Evolutionary conservation across 23 tunicate species (phyloP), one percentile per base, ranked within the genome.

Genomic region (Trididemnum clinides): DNA sequence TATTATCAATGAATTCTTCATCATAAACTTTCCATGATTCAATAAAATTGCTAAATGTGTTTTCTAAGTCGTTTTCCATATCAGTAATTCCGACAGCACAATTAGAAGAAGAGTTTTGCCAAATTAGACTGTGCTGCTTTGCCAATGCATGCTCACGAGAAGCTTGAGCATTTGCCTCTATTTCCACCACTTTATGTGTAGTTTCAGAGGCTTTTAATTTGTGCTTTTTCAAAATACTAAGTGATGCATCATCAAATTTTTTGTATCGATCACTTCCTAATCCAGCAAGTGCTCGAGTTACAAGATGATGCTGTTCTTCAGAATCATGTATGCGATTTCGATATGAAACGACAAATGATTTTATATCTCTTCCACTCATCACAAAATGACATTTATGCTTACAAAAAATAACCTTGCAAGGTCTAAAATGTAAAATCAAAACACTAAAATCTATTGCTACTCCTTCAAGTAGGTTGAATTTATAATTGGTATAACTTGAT

Each of bases 281-380:
- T 34, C 95, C 95, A 30, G 28, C 82, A 77, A 85, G 74, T 12
- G 84, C 83, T 62, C 96, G 81, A 0, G 96, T 86, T 0, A 91
- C 84, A 15, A 91, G 65, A 39, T 91, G 96, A 19, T 86, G 88
- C 35, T 91, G 87, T 65, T 91, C 96, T 50, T 82, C 84, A 27
- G 50, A 51, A 57, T 91, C 90, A 36, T 91, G 87, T 63, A 33
- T 71, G 1, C 62, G 87, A 62, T 71, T 80, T 22, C 96, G 50
- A 30, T 91, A 90, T 25, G 77, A 57, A 18, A 86, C 62, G 33
- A 91, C 78, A 72, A 91, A 91, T 27, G 37, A 51, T 28, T 83
- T 77, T 35, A 91, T 26, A 82, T 86, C 80, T 31, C 96, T 37
- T 4, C 96, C 96, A 81, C 96, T 91, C 96, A 91, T 91, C n/a